Percentiles rank a stretch among this genome's conserved stretches.
Conservation (phyloP, 2,797 vertebrate genomes). For the Champsocephalus gunnari region DNA sequence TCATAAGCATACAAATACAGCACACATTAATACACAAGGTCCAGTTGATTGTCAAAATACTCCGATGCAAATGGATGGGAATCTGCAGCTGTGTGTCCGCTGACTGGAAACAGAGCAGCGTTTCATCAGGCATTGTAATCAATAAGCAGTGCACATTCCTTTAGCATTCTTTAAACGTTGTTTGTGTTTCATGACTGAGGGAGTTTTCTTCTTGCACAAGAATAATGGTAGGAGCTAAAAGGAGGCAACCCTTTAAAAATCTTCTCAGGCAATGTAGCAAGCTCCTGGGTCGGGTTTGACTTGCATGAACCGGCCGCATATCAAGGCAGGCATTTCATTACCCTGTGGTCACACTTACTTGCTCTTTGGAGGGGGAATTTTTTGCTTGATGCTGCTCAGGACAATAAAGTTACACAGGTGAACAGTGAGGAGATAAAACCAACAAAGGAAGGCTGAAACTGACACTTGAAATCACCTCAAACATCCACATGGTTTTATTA, state of each 20-base stretch:
- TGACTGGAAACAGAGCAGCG: slow-evolving; percentile 44
- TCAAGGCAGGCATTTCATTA: slow-evolving; percentile 87
- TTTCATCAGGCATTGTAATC: slow-evolving; percentile 62
- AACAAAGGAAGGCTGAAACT: slow-evolving; percentile 45
- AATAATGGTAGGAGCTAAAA: slow-evolving; percentile 47
- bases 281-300: slow-evolving; percentile 85
- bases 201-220: slow-evolving; percentile 46
- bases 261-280: slow-evolving; percentile 86
- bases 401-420: slow-evolving; percentile 80
- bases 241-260: slow-evolving; percentile 82
- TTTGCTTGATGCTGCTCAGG: slow-evolving; percentile 99
- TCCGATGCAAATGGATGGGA: slow-evolving; percentile 66
- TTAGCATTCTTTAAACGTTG: slow-evolving; percentile 64
- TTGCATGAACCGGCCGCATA: slow-evolving; percentile 90
- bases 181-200: slow-evolving; percentile 12
- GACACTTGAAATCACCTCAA: slow-evolving; percentile 28
- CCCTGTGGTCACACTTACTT: slow-evolving; percentile 93
- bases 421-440: slow-evolving; percentile 83
- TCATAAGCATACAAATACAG: slow-evolving; percentile 63
- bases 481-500: slow-evolving; percentile 9
- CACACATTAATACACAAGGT: slow-evolving; percentile 26
- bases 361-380: slow-evolving; percentile 94
- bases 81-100: slow-evolving; percentile 38
- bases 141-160: slow-evolving; percentile 78
- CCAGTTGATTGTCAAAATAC: slow-evolving; percentile 39